These are phyloP conservation scores for Naja naja DNA, from an alignment of 2,113 vertebrate species.

Conservation along the genomic window DNA sequence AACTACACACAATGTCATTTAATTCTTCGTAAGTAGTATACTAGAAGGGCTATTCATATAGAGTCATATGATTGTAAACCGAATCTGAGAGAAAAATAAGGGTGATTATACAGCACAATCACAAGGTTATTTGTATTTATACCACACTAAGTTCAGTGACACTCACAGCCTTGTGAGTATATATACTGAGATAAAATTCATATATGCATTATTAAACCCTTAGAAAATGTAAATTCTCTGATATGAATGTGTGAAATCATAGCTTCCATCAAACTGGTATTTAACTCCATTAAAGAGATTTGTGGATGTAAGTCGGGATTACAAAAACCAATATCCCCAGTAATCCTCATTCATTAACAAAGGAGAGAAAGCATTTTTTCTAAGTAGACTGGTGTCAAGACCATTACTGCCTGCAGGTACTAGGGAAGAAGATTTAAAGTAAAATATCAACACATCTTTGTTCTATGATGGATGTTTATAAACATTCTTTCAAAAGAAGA, in stretches of 20 bases:
- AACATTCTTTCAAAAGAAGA: constrained; percentile 46
- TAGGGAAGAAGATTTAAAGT: constrained; percentile 22
- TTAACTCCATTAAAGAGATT: not conserved
- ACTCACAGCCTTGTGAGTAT: not conserved
- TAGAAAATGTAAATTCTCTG: not conserved
- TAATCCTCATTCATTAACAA: constrained; percentile 10
- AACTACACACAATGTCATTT: not conserved
- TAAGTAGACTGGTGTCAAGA: not conserved
- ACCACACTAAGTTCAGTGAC: not conserved
- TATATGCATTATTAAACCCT: not conserved
- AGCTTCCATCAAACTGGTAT: constrained; percentile 6
- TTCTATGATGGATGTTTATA: constrained; percentile 9
- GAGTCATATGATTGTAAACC: not conserved
- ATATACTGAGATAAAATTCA: not conserved
- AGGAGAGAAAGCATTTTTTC: constrained; percentile 5
- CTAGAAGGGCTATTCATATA: not conserved
- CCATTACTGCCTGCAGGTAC: not conserved
- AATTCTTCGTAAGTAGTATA: not conserved
- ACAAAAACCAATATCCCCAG: not conserved
- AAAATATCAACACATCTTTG: not conserved
- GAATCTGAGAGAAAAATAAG: not conserved
- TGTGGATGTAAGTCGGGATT: not conserved
- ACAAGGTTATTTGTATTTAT: not conserved
- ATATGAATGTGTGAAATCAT: not conserved
- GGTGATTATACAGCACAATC: not conserved